Percentiles rank a stretch among this genome's conserved stretches.
These are phyloP conservation scores for Aricia artaxerxes DNA, from an alignment of 2,888 invertebrate genomes.

Conservation along the genomic window DNA sequence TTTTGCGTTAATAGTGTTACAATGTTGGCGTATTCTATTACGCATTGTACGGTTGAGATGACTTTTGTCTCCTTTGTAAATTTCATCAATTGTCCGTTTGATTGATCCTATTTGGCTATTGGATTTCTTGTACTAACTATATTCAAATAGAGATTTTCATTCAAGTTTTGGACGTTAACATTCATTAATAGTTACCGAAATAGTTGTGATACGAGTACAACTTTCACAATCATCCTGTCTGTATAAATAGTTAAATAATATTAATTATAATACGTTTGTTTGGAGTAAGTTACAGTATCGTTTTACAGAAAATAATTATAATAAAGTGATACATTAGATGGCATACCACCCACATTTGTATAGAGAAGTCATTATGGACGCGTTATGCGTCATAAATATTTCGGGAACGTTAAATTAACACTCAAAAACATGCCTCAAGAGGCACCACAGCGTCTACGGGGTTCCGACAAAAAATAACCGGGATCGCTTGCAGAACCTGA, in stretches of 20 bases:
- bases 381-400: slow-evolving; percentile 80
- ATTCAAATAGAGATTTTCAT: slow-evolving; percentile 17
- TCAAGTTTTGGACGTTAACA: background rate
- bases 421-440: slow-evolving; percentile 76
- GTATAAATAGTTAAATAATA: background rate
- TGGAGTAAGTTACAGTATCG: slow-evolving; percentile 30
- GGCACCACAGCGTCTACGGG: slow-evolving; percentile 78
- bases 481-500: slow-evolving; percentile 69
- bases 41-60: slow-evolving; percentile 67
- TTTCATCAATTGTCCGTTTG: slow-evolving; percentile 64
- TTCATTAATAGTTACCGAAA: background rate
- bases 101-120: slow-evolving; percentile 61
- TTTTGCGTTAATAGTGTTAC: slow-evolving; percentile 78
- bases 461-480: slow-evolving; percentile 68
- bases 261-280: background rate
- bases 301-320: slow-evolving; percentile 46
- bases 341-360: slow-evolving; percentile 78
- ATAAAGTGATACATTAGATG: slow-evolving; percentile 75
- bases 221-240: background rate
- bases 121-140: slow-evolving; percentile 33
- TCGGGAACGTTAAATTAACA: slow-evolving; percentile 80
- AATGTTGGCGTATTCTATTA: slow-evolving; percentile 79
- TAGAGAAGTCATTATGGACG: slow-evolving; percentile 72
- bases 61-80: slow-evolving; percentile 59
- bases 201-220: background rate